phyloP scores from a whole-genome alignment of 2,888 invertebrate species.

The Acleris literana region DNA sequence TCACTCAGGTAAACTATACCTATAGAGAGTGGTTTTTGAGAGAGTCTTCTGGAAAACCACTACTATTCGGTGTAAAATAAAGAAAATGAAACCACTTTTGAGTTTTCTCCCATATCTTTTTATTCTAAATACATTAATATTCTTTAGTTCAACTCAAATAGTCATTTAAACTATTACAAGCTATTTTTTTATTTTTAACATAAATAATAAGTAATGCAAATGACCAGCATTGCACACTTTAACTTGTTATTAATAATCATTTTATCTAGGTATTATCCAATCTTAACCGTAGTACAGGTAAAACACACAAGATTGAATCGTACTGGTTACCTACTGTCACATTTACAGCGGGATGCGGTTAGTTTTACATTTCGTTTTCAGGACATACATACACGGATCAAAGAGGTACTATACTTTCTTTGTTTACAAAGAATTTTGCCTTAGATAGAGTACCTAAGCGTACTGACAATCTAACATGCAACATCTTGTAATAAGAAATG shows the following conservation, averaged over 20 bases:
- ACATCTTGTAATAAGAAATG: constrained; percentile 22
- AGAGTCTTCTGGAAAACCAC: no score
- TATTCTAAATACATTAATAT: constrained; percentile 84
- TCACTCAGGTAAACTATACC: no score
- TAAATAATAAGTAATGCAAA: constrained; percentile 82
- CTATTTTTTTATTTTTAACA: constrained; percentile 79
- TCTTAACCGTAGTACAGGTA: constrained; percentile 77
- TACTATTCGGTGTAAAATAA: no score
- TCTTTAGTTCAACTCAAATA: constrained; percentile 83
- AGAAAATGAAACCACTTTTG: constrained; percentile 38
- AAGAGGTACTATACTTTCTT: constrained; percentile 15
- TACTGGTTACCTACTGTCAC: constrained; percentile 32
- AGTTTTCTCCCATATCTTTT: constrained; percentile 81
- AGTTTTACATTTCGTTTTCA: constrained; percentile 26
- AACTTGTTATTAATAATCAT: constrained; percentile 75
- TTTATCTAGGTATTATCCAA: constrained; percentile 77
- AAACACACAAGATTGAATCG: constrained; percentile 70
- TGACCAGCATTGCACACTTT: constrained; percentile 82
- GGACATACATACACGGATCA: constrained; percentile 8
- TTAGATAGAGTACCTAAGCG: constrained; percentile 19
- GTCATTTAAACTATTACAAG: constrained; percentile 83
- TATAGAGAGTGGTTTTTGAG: no score
- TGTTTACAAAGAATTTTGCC: constrained; percentile 22
- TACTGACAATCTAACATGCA: constrained; percentile 31
- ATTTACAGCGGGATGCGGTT: constrained; percentile 31